Evolutionary conservation across 2,888 invertebrate species (phyloP).

Genomic region (Stenoptilia bipunctidactyla): DNA sequence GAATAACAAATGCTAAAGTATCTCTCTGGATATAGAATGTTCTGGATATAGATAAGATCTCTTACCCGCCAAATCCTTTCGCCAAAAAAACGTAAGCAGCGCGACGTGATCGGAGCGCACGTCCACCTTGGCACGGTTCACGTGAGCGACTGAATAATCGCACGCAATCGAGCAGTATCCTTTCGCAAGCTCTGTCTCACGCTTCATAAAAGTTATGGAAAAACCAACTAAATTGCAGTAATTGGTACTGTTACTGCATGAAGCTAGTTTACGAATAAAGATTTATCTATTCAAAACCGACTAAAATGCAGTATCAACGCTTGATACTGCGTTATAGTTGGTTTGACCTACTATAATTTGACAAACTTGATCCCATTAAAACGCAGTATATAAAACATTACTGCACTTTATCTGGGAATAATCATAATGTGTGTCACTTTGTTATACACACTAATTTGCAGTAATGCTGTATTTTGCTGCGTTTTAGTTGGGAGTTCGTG

Average conservation of each 20-base stretch:
- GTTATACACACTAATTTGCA: slow-evolving; percentile 4
- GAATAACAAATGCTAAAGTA: no score
- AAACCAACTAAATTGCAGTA: slow-evolving; percentile 4
- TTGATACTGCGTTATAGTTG: slow-evolving; percentile 3
- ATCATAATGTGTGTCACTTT: slow-evolving; percentile 7
- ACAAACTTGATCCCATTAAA: slow-evolving; percentile 5
- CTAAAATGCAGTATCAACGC: no score
- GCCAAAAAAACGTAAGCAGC: no score
- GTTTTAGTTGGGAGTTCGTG: no score
- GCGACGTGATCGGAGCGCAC: no score
- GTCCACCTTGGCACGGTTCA: no score
- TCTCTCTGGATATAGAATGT: no score
- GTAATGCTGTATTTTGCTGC: slow-evolving; percentile 5
- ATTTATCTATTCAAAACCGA: no score
- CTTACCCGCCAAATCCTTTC: no score
- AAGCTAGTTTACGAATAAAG: slow-evolving; percentile 2
- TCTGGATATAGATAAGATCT: no score
- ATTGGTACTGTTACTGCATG: slow-evolving; percentile 4
- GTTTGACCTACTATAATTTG: slow-evolving; percentile 5
- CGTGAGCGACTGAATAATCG: no score
- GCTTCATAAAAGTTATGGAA: slow-evolving; percentile 5
- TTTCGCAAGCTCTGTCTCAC: background rate
- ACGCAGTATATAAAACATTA: slow-evolving; percentile 5
- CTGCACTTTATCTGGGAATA: slow-evolving; percentile 5
- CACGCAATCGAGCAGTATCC: background rate